phyloP scores from a whole-genome alignment of 2,888 invertebrate species.

The Polymixis flavicincta region DNA sequence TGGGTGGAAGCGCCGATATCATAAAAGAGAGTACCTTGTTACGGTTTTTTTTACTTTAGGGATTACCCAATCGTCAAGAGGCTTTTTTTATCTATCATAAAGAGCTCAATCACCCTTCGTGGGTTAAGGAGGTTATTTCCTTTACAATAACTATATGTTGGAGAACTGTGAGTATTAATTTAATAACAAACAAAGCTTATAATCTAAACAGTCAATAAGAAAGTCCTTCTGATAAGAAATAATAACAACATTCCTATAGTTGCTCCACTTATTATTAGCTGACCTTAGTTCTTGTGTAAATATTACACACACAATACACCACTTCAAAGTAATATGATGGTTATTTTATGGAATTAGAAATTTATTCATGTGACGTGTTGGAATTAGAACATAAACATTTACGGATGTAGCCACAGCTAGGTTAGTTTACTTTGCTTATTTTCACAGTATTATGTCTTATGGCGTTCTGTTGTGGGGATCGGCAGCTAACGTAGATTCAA shows the following conservation, averaged over 20 bases:
- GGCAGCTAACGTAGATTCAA: too few relatives aligned
- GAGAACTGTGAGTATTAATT: conserved; percentile 1
- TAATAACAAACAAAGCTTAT: conserved; percentile 39
- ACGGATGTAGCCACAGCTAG: too few relatives aligned
- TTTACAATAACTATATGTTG: background rate
- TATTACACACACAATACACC: background rate
- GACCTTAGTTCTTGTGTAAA: conserved; percentile 23
- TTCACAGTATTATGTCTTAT: too few relatives aligned
- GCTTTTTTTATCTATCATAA: background rate
- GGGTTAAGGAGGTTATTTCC: background rate
- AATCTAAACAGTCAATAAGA: conserved; percentile 49
- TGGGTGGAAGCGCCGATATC: background rate
- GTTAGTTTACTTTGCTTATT: too few relatives aligned
- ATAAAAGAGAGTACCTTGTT: background rate
- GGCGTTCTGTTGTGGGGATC: too few relatives aligned
- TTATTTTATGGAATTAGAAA: background rate
- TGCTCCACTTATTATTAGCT: conserved; percentile 19
- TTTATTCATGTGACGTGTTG: background rate
- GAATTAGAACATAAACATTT: background rate
- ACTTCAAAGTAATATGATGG: background rate
- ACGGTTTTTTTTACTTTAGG: background rate
- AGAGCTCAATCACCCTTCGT: background rate
- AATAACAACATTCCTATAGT: conserved; percentile 41
- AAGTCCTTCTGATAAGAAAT: conserved; percentile 55
- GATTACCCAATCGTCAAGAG: background rate